phyloP scores from a whole-genome alignment of 2,113 vertebrate species.

The Osmerus mordax region DNA sequence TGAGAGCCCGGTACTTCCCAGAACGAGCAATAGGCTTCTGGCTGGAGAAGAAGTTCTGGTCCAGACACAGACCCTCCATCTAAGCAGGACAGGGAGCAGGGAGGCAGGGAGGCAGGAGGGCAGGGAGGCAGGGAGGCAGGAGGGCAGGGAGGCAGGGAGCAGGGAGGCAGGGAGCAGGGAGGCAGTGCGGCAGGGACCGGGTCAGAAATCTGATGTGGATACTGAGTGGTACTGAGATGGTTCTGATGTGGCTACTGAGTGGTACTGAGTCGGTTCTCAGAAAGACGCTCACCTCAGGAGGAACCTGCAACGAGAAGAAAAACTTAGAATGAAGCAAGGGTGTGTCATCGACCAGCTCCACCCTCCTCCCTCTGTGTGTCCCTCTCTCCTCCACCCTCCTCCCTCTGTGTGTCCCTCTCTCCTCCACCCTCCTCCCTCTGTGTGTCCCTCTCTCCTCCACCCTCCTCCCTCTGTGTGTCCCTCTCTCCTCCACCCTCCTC shows the following conservation, averaged over 20 bases:
- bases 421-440: too few relatives aligned
- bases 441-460: background rate
- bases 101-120: background rate
- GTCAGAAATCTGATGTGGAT: too few relatives aligned
- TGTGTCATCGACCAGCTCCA: background rate
- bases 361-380: background rate
- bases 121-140: background rate
- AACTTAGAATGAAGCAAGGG: background rate
- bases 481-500: background rate
- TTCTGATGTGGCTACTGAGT: background rate
- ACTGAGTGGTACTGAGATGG: too few relatives aligned
- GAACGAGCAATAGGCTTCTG: conserved; percentile 63
- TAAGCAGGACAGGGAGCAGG: conserved; percentile 23
- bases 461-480: too few relatives aligned
- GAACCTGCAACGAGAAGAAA: conserved; percentile 54
- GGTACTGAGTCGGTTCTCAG: background rate
- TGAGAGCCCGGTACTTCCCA: conserved; percentile 65
- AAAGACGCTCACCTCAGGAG: conserved; percentile 54
- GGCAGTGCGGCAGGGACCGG: background rate
- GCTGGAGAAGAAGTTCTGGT: conserved; percentile 65
- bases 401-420: too few relatives aligned
- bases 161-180: background rate
- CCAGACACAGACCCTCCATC: conserved; percentile 60
- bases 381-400: background rate
- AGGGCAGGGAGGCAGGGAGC: background rate